Evolutionary conservation across 2,113 vertebrate species (phyloP), one percentile per base, ranked within the genome.

Genomic region (Oriolus oriolus): DNA sequence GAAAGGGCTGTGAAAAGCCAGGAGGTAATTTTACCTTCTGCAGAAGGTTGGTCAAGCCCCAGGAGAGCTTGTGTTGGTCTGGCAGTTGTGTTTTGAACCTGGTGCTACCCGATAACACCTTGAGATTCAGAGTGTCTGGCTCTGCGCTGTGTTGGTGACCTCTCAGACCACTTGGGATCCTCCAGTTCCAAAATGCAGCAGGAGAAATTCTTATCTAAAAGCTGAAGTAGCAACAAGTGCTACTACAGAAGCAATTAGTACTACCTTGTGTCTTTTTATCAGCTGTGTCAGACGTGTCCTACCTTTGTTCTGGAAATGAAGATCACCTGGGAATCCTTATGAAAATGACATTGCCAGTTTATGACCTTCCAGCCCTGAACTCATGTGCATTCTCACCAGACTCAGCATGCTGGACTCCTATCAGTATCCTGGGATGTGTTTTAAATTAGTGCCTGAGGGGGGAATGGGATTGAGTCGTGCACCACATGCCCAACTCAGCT

Each of bases 401-500:
- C 47, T 57, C 44, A 17, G 53, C 13, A 10, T 0, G 1, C 1
- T 41, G 65, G 42, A n/a, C 66, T 64, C 47, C 57, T 52, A 53
- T 87, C 80, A 50, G 42, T 21, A 16, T 76, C 50, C 50, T 91
- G 75, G 84, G 63, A 91, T 78, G 20, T 26, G 61, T 94, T 89
- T 84, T 96, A 71, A 79, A 68, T 93, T 50, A 74, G 31, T 82
- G 83, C 92, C 83, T 27, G 2, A 74, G 30, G 14, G 50, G 47
- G 13, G 45, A 93, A 78, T 45, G 49, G 65, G 63, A 92, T 37
- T 90, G 95, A 78, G 44, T 70, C 20, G 13, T 80, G 76, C 35
- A 13, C 83, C 94, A 95, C 45, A 23, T 84, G 82, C 75, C 70
- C 85, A 91, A 78, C 81, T 89, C 56, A 28, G n/a, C 92, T 95